Evolutionary conservation across 92 coral and sea anemone species (phyloP), one percentile per base, ranked within the genome.

Genomic region (Epizoanthus rinbou): DNA sequence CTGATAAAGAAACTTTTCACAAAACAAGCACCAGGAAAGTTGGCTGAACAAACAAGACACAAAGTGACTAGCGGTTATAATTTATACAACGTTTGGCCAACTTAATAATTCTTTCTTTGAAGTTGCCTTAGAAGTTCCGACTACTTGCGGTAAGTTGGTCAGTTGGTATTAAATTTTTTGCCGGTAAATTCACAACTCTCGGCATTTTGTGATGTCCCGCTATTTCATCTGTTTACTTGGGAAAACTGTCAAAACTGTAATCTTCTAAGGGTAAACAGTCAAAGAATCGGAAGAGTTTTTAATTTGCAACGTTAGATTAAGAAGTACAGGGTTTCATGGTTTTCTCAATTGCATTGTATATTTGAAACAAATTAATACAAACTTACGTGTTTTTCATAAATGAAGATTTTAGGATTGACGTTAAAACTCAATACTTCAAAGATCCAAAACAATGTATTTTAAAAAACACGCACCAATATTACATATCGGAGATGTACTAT

Each of bases 141-240:
- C 82, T 41, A 19, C 58, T 78, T 78, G 82, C 82, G 82, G 82
- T 78, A 78, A 78, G 82, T 78, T 78, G 56, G 69, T 78, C n/a
- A 62, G 15, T 25, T 62, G 28, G 71, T 17, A 37, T 37, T 37
- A 37, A 78, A 78, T 21, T 25, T 57, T 78, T 50, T 39, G 71
- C 82, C 70, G 58, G 82, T 37, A 39, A 60, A 60, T 19, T 13
- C 60, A 24, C 58, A 62, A 9, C 57, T 41, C 69, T 62, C 53
- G 28, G 82, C 57, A 60, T 78, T 60, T 78, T 78, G 37, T 63
- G 82, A 78, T 78, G 71, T 41, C 33, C 82, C 58, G 58, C 82
- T 78, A 78, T 78, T 60, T 59, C 71, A 25, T 78, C 71, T 78
- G 71, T 78, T 78, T 78, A 19, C 19, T 57, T 60, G 43, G 58